Base-by-base conservation (phyloP, 2,888 invertebrate genomes). In the Brachyptera risi region DNA sequence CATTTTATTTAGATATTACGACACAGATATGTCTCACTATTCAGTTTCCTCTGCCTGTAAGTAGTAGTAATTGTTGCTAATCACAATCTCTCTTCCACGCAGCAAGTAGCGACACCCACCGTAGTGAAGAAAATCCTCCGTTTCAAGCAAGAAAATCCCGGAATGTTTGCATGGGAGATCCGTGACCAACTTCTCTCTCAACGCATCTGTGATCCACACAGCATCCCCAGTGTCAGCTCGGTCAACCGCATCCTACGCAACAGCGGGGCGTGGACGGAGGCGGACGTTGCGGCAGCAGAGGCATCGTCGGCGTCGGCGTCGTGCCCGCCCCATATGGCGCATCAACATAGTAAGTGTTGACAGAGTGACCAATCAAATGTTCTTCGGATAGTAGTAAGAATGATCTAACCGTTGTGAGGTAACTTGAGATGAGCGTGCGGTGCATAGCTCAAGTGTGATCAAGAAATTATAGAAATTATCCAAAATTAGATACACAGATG, bases 141-240 rank as follows among this genome's bases (percentile, higher is more conserved):
- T 3, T 84, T 94, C 70, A 96, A 96, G 74, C 92, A 93, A 72
- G 94, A 96, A 74, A 95, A 96, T 75, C 96, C 96, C 0, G 92
- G 93, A 3, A 91, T 96, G 86, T 96, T 96, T 75, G 96, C 96
- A 9, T 96, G 96, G 95, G 96, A 96, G 80, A 96, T 96, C 66
- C 82, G 96, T 0, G 91, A 96, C 75, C 86, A 92, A 69, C 80
- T 96, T 66, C 84, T 96, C 59, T 85, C 90, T 49, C 94, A 95
- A 71, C 83, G 94, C 61, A 89, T 95, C 67, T 96, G 95, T 72
- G 95, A 95, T 74, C 90, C 91, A 0, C 89, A 88, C 74, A 88
- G 89, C 64, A 90, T 95, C 68, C 96, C 96, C 1, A 94, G 94
- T 7, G 94, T 96, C 68, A 94, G 94, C 65, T 95, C 94, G 1